Percentiles rank a stretch among this genome's conserved stretches.
Conservation (phyloP, 2,888 invertebrate species). For the Drosophila bunnanda region DNA sequence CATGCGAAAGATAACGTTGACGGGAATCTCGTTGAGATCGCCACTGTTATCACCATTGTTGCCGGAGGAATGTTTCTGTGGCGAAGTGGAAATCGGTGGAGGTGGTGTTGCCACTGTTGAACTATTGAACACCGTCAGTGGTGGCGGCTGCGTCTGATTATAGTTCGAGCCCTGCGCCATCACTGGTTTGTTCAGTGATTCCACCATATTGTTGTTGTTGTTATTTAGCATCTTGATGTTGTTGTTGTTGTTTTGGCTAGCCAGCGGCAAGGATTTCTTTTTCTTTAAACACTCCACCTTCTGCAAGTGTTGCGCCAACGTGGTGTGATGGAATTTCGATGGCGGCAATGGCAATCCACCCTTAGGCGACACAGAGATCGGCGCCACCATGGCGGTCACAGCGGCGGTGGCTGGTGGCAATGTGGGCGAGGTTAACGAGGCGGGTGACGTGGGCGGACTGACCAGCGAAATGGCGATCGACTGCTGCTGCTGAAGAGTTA, state of each 20-base stretch:
- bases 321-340: constrained; percentile 84
- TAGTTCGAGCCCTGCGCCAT: constrained; percentile 32
- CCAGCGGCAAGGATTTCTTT: constrained; percentile 72
- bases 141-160: constrained; percentile 67
- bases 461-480: constrained; percentile 54
- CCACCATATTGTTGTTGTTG: constrained; percentile 43
- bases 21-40: constrained; percentile 83
- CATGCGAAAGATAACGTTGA: constrained; percentile 83
- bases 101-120: constrained; percentile 18
- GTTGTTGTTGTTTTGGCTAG: constrained; percentile 52
- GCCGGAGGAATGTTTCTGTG: constrained; percentile 81
- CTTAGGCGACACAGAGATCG: constrained; percentile 70
- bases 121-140: constrained; percentile 66
- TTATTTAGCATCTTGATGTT: constrained; percentile 33
- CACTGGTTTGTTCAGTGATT: constrained; percentile 46
- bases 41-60: constrained; percentile 57
- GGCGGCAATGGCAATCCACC: constrained; percentile 76
- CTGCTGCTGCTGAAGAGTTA: constrained; percentile 53
- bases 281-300: constrained; percentile 82
- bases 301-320: constrained; percentile 83
- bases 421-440: constrained; percentile 73
- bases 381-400: constrained; percentile 73
- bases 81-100: constrained; percentile 4
- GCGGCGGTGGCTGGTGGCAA: constrained; percentile 61
- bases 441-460: constrained; percentile 75